Base-by-base conservation (phyloP, 2,113 vertebrate genomes). In the Cairina moschata region DNA sequence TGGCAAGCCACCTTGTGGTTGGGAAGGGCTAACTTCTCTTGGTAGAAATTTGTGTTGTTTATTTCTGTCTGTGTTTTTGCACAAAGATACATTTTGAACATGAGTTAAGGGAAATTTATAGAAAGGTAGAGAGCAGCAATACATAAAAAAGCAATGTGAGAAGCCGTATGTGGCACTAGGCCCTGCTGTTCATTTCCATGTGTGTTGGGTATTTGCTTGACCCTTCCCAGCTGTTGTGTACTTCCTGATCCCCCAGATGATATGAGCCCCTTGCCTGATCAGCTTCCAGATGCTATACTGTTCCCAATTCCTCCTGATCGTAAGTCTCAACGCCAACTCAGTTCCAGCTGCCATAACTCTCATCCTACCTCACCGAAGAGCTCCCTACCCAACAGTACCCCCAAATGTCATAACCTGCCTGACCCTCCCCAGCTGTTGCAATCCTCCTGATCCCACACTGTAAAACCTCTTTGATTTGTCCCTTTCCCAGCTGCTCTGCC, bases 161-260 rank as follows among this genome's bases (percentile, higher is more conserved):
- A 95, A 90, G 56, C 90, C 0, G 12, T 62, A 68, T 90, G 90
- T 88, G 83, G 79, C 80, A 93, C 76, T 56, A 93, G 90, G 73
- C 68, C 76, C 83, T 93, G 94, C 93, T 97, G 95, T 91, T 96
- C 88, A 75, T 29, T 90, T 97, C 93, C 92, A 78, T 92, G 93
- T 93, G 92, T 93, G 92, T 84, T 96, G 92, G 95, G 92, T 93
- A 93, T 97, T 96, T 96, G 88, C 56, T 95, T 96, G 93, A 96
- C 95, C 95, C 95, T 96, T 91, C 92, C 83, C 95, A 96, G 96
- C 96, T 97, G 95, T 82, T 97, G 80, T 93, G 73, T 93, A 88
- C 93, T 90, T 95, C 93, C 88, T 83, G 73, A 97, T 96, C 77
- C 95, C 90, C 95, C 1, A 44, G 94, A 94, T 79, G 83, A 95